Base-by-base conservation (phyloP, 2,797 vertebrate species). In the Babyrousa celebensis region DNA sequence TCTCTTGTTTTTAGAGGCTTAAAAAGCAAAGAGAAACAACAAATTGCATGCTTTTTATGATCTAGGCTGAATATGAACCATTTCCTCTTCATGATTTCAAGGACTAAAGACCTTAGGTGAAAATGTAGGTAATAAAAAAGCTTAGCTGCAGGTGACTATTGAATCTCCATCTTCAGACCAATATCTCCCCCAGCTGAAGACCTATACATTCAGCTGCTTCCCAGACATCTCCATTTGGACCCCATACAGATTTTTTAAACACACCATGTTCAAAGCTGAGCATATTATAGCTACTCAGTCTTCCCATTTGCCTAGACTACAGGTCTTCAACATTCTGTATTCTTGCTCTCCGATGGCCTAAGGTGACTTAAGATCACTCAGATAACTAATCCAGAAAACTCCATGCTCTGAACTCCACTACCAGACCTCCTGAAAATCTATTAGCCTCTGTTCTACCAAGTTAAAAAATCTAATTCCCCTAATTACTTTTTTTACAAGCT, bases 61-160 rank as follows among this genome's bases (percentile, higher is more conserved):
- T 75, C 21, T 56, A 16, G 77, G 29, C 32, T 91, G 18, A 89
- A 40, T 63, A 72, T 25, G 29, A 86, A 54, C n/a, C 32, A 84
- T 71, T 92, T 43, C 40, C 21, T 65, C 77, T 75, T 87, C 68
- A 84, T 52, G 5, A 95, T 54, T 93, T 88, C 74, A 95, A 43
- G 62, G 40, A 36, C 29, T n/a, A 67, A 78, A 85, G 68, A 87
- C 58, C 16, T 71, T 40, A 62, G 62, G 16, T 68, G 36, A 52
- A 67, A 65, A 94, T 20, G 21, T 12, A 95, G 71, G 32, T 60
- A 60, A 84, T 15, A 80, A 89, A 82, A 65, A 10, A 52, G 40
- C 52, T 93, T 74, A 89, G 56, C 20, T 78, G 27, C 4, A 52
- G 75, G 36, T 71, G 27, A 85, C 60, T 27, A 60, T 3, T 63